Evolutionary conservation across 2,113 vertebrate genomes (phyloP).

Genomic region (Mesoclemmys tuberculata): DNA sequence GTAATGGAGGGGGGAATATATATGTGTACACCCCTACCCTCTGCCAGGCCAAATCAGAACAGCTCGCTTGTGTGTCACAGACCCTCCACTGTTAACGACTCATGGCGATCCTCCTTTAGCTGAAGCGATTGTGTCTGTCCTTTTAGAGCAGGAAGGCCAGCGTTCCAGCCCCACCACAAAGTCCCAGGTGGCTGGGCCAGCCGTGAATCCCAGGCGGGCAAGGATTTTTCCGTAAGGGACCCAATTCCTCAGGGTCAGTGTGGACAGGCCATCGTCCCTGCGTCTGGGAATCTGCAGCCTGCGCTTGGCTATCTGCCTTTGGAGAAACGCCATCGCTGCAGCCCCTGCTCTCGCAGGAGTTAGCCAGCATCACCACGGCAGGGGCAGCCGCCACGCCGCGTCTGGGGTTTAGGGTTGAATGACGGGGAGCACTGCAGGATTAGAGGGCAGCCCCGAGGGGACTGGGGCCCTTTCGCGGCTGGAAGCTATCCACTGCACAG

Average conservation of each 20-base stretch:
- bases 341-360: not conserved
- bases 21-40: not conserved
- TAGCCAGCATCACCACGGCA: not conserved
- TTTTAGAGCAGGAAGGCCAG: not conserved
- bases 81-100: not conserved
- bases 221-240: not conserved
- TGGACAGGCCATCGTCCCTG: not conserved
- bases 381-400: too few species aligned
- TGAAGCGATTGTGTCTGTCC: not conserved
- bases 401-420: not conserved
- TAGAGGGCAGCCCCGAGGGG: not conserved
- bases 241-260: not conserved
- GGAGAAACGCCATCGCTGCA: not conserved
- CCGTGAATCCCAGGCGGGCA: not conserved
- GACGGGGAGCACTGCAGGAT: too few species aligned
- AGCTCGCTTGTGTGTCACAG: not conserved
- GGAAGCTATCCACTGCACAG: not conserved
- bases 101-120: not conserved
- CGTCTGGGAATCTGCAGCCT: not conserved
- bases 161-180: not conserved
- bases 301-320: not conserved
- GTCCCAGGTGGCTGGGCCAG: not conserved
- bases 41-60: not conserved
- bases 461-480: not conserved
- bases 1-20: too few species aligned